Evolutionary conservation across 2,113 vertebrate species (phyloP).

Genomic region (Clupea harengus): DNA sequence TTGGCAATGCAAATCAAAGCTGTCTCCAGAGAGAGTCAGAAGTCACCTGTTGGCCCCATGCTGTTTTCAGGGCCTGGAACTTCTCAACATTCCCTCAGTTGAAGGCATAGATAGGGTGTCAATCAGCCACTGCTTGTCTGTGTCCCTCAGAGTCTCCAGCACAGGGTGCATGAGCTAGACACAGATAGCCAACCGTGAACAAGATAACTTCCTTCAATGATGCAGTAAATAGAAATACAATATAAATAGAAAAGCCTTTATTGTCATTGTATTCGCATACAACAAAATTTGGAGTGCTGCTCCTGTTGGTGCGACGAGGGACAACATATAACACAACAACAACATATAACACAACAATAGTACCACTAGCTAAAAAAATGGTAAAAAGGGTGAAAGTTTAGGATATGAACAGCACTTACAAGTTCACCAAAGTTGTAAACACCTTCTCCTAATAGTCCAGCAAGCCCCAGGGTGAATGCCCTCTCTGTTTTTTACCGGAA

Average conservation of each 20-base stretch:
- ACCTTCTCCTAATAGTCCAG: constrained; percentile 91
- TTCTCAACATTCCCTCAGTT: constrained; percentile 94
- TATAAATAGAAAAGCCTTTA: no score
- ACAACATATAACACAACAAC: no score
- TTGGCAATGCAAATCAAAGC: background rate
- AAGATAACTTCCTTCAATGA: background rate
- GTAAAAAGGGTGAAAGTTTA: background rate
- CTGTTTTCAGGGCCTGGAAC: constrained; percentile 86
- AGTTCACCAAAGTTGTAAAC: constrained; percentile 98
- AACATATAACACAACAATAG: no score
- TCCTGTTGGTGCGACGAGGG: no score
- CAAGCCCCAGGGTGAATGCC: constrained; percentile 92
- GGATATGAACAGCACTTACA: constrained; percentile 64
- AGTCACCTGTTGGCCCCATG: constrained; percentile 94
- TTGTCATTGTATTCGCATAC: no score
- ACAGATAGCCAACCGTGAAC: background rate
- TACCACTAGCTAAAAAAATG: no score
- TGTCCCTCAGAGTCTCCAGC: constrained; percentile 88
- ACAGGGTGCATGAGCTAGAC: constrained; percentile 94
- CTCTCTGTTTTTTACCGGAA: constrained; percentile 81
- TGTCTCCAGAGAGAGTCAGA: background rate
- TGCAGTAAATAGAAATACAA: background rate
- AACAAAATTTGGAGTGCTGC: no score
- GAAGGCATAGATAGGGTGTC: constrained; percentile 94
- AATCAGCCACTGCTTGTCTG: constrained; percentile 95